These are phyloP conservation scores for Ochropleura plecta DNA, from an alignment of 2,888 invertebrate species.

Conservation along the genomic window DNA sequence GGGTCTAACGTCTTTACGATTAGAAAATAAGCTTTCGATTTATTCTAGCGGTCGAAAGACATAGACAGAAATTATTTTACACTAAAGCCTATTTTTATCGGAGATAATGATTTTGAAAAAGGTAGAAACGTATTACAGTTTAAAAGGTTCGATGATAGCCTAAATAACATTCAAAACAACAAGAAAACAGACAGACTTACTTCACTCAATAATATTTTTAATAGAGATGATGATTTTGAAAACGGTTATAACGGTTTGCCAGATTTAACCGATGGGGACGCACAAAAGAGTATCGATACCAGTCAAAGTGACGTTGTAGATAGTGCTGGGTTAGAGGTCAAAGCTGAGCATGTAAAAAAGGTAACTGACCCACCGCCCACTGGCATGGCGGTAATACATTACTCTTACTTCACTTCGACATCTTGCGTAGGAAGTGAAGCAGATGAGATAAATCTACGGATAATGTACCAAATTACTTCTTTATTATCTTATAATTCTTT, in stretches of 20 bases:
- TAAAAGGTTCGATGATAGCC: neutral
- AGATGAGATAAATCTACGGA: conserved; percentile 60
- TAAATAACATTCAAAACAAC: conserved; percentile 16
- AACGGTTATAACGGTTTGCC: conserved; percentile 23
- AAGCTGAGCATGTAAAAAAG: conserved; percentile 57
- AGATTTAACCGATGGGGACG: neutral
- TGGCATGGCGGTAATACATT: conserved; percentile 43
- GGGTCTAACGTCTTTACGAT: conserved; percentile 44
- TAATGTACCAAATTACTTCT: conserved; percentile 54
- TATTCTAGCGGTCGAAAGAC: conserved; percentile 10
- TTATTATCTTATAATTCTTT: conserved; percentile 46
- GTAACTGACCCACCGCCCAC: conserved; percentile 62
- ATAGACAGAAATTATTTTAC: conserved; percentile 6
- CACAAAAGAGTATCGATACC: conserved; percentile 35
- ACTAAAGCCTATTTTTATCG: neutral
- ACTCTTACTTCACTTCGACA: conserved; percentile 55
- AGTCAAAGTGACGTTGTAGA: conserved; percentile 41
- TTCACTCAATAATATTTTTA: neutral
- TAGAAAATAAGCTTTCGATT: conserved; percentile 56
- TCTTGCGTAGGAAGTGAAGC: conserved; percentile 56
- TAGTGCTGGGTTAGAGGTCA: conserved; percentile 56
- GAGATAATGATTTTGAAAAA: neutral
- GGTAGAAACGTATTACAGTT: neutral
- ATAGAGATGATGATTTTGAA: neutral
- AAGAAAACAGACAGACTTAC: neutral